A percentile compares a stretch with the other conserved stretches of the same genome.
Evolutionary conservation across 2,888 invertebrate genomes (phyloP).

Genomic region (Spodoptera exigua): DNA sequence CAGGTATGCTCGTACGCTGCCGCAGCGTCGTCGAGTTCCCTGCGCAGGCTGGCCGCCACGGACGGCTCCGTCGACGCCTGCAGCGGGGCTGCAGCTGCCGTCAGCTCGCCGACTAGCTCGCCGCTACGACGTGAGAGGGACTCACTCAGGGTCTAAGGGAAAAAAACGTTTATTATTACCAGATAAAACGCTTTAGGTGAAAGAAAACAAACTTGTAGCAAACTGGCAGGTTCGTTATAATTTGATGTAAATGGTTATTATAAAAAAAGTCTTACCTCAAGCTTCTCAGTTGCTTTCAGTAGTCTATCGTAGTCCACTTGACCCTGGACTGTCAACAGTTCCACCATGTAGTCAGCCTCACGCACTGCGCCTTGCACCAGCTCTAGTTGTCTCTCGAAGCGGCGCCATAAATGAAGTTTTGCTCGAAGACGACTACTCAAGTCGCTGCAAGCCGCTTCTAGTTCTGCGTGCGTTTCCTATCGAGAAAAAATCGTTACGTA

Average conservation of each 20-base stretch:
- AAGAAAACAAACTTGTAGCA: background rate
- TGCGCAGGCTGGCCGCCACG: constrained; percentile 92
- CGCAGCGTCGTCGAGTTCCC: constrained; percentile 94
- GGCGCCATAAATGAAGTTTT: constrained; percentile 92
- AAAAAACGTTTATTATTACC: background rate
- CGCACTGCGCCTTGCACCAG: constrained; percentile 94
- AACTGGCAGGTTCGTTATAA: no score
- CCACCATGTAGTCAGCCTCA: constrained; percentile 96
- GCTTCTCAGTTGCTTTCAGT: constrained; percentile 94
- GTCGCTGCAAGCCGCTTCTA: constrained; percentile 92
- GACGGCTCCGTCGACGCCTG: constrained; percentile 92
- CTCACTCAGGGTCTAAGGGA: constrained; percentile 92
- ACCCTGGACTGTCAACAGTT: constrained; percentile 94
- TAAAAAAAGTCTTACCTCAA: constrained; percentile 91
- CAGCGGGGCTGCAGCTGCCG: constrained; percentile 92
- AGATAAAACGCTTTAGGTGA: background rate
- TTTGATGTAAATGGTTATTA: no score
- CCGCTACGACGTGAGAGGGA: constrained; percentile 94
- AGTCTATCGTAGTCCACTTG: constrained; percentile 95
- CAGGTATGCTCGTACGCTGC: constrained; percentile 95
- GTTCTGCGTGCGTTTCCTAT: constrained; percentile 92
- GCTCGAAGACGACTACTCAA: constrained; percentile 91
- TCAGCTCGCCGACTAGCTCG: constrained; percentile 92
- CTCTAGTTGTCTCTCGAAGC: constrained; percentile 94
- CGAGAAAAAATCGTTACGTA: no score